These are phyloP conservation scores for Hemicordylus capensis DNA, from an alignment of 2,113 vertebrate genomes.

Conservation along the genomic window DNA sequence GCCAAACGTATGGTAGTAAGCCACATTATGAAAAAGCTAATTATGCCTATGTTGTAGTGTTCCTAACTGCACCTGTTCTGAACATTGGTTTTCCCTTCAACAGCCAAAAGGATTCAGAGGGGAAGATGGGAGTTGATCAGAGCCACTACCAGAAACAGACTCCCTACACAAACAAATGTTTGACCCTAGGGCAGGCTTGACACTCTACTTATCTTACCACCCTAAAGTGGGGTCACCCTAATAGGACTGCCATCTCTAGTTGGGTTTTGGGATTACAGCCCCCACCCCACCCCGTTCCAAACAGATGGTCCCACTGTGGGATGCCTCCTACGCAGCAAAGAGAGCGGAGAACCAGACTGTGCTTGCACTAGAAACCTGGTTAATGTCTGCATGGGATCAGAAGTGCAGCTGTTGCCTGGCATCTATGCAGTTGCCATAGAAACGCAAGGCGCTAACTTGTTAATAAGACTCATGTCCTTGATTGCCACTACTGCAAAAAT, in stretches of 20 bases:
- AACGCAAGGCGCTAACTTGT: slow-evolving; percentile 78
- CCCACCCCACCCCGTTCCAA: neutral
- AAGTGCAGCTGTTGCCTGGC: slow-evolving; percentile 75
- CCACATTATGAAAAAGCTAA: neutral
- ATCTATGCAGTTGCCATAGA: slow-evolving; percentile 77
- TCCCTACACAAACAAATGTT: no score
- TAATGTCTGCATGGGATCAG: slow-evolving; percentile 28
- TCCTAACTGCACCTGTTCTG: neutral
- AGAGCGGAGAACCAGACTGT: neutral
- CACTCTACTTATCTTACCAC: neutral
- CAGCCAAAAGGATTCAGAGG: neutral
- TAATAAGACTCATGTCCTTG: slow-evolving; percentile 73
- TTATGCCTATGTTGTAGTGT: neutral
- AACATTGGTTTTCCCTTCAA: neutral
- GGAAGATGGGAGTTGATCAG: neutral
- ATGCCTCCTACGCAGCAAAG: neutral
- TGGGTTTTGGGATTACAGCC: neutral
- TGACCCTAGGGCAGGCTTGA: neutral
- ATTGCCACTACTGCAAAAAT: slow-evolving; percentile 71
- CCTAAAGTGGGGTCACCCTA: neutral
- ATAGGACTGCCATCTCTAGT: neutral
- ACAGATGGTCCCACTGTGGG: slow-evolving; percentile 13
- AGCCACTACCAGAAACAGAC: neutral
- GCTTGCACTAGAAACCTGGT: neutral
- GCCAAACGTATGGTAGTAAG: neutral